These are phyloP conservation scores for Drosophila jambulina DNA, from an alignment of 1,140 invertebrate genomes.

Conservation along the genomic window DNA sequence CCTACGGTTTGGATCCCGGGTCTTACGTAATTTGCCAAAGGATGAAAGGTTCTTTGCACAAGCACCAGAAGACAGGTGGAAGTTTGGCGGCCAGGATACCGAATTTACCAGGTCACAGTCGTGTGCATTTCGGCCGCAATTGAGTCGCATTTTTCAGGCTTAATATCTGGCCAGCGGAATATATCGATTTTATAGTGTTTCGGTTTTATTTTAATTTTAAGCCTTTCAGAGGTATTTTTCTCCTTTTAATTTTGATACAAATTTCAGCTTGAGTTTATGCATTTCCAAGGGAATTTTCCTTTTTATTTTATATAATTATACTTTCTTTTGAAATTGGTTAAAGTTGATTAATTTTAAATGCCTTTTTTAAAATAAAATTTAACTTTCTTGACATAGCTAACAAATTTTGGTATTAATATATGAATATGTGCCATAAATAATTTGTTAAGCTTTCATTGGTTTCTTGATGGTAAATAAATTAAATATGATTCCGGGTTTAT, in stretches of 20 bases:
- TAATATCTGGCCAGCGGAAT: neutral
- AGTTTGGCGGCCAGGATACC: neutral
- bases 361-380: no score
- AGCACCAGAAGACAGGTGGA: conserved; percentile 20
- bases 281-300: no score
- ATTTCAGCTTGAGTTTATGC: neutral
- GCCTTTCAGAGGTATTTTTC: neutral
- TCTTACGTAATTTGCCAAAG: conserved; percentile 15
- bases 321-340: no score
- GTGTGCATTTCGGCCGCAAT: neutral
- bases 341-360: no score
- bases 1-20: conserved; percentile 27
- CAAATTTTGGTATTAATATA: no score
- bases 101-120: conserved; percentile 14
- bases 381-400: no score
- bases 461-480: no score
- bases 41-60: conserved; percentile 30
- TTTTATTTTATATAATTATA: no score
- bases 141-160: neutral
- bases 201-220: neutral
- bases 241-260: neutral
- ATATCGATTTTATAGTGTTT: conserved; percentile 2
- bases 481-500: no score
- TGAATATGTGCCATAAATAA: no score
- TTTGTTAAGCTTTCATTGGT: no score